These are phyloP conservation scores for Montipora sp. DNA, from an alignment of 64 coral and sea anemone species.

Conservation along the genomic window DNA sequence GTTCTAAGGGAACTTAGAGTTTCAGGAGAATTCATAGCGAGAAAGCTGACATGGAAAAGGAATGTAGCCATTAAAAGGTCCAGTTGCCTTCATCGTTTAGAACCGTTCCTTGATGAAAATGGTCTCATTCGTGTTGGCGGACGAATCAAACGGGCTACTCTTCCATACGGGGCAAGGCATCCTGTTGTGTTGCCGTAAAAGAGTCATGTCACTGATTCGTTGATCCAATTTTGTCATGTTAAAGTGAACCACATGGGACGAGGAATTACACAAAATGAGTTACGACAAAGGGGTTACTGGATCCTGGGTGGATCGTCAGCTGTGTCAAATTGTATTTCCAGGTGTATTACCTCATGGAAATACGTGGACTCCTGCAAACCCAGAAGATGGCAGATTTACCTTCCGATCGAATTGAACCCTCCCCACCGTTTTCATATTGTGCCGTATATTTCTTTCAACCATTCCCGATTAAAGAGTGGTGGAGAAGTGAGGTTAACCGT, in stretches of 20 bases:
- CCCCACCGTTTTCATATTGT: slow-evolving; percentile 22
- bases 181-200: background rate
- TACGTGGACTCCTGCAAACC: background rate
- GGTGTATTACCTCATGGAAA: background rate
- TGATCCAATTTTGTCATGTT: background rate
- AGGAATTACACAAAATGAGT: slow-evolving; percentile 4
- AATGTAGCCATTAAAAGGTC: no score
- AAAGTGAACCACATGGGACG: background rate
- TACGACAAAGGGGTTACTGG: slow-evolving; percentile 5
- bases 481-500: slow-evolving; percentile 10
- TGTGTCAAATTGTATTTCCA: background rate
- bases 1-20: no score
- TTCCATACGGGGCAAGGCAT: background rate
- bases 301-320: background rate
- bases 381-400: slow-evolving; percentile 15
- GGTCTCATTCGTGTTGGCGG: no score
- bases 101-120: no score
- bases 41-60: no score
- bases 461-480: background rate
- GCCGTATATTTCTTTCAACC: slow-evolving; percentile 16
- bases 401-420: background rate
- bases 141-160: no score
- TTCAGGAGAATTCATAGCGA: no score
- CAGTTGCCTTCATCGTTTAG: no score
- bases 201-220: background rate